These are phyloP conservation scores for Metacarcinus magister DNA, from an alignment of 2,888 invertebrate genomes.

Conservation along the genomic window DNA sequence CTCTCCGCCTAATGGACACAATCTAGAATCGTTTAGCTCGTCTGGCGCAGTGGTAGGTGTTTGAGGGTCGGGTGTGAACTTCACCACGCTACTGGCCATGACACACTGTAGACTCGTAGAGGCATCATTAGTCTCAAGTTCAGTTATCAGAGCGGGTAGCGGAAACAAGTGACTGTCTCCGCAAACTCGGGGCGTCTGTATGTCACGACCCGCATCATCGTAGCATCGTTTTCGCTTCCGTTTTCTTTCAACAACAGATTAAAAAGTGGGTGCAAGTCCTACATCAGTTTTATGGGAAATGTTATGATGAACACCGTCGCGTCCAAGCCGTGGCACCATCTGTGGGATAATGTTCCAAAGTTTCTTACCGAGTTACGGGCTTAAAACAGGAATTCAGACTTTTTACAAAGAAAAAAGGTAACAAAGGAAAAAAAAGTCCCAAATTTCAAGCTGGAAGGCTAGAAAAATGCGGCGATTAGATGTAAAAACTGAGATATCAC, in stretches of 20 bases:
- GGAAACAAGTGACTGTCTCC: conserved; percentile 3
- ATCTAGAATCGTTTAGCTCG: background rate
- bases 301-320: background rate
- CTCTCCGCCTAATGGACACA: conserved; percentile 3
- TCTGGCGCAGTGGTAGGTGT: background rate
- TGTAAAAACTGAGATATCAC: background rate
- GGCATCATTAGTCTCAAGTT: background rate
- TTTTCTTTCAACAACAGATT: background rate
- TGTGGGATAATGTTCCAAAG: background rate
- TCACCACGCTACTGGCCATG: background rate
- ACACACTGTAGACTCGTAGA: conserved; percentile 1
- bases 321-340: background rate
- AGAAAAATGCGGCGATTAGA: background rate
- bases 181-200: background rate
- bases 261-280: background rate
- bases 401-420: background rate
- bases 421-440: background rate
- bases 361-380: background rate
- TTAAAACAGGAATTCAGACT: background rate
- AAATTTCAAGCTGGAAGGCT: background rate
- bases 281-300: background rate
- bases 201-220: background rate
- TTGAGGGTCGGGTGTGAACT: background rate
- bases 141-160: background rate
- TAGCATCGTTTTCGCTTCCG: background rate